A percentile compares a stretch with the other conserved stretches of the same genome.
Evolutionary conservation across 2,797 vertebrate species (phyloP).

Genomic region (Pampus argenteus): DNA sequence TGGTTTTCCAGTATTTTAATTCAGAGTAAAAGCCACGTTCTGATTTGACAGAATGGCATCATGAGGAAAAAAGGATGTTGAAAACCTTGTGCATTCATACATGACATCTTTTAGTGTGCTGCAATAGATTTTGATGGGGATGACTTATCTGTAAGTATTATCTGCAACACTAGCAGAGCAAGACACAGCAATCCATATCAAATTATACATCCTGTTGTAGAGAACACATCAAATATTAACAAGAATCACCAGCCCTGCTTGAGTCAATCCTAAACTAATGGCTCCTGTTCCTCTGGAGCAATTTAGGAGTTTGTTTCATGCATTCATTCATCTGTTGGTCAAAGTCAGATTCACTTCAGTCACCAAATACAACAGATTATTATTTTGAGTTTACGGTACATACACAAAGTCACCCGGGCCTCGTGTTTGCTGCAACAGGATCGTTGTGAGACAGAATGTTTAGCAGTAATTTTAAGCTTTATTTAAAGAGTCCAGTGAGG

Average conservation of each 20-base stretch:
- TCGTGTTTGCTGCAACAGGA: no score
- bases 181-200: conserved; percentile 48
- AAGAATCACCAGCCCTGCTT: conserved; percentile 30
- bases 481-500: not conserved
- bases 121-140: conserved; percentile 41
- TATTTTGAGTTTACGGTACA: no score
- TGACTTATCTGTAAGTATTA: conserved; percentile 56
- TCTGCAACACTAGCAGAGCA: conserved; percentile 55
- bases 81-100: conserved; percentile 15
- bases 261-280: conserved; percentile 26
- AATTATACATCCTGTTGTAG: conserved; percentile 62
- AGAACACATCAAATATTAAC: conserved; percentile 56
- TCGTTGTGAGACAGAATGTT: not conserved
- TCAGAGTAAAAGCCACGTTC: not conserved
- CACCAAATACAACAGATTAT: no score
- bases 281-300: conserved; percentile 23
- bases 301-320: conserved; percentile 33
- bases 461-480: not conserved
- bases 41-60: not conserved
- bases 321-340: conserved; percentile 1
- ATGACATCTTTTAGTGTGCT: conserved; percentile 37
- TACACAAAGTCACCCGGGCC: no score
- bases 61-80: no score
- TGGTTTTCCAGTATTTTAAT: not conserved
- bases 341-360: not conserved